Evolutionary conservation across 2,797 vertebrate species (phyloP).

Genomic region (Molothrus aeneus): DNA sequence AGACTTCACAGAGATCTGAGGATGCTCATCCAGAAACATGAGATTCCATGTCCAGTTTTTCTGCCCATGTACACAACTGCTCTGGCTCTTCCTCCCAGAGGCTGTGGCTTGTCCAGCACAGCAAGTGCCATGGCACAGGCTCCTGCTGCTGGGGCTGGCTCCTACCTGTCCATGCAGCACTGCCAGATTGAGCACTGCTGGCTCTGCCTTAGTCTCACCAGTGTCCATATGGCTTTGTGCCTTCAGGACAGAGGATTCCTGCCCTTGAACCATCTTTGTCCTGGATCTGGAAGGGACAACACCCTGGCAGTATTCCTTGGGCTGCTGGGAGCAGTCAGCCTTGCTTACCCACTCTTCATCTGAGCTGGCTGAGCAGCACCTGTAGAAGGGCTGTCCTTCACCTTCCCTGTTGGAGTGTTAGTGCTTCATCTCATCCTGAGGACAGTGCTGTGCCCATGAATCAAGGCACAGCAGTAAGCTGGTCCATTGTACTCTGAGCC

Average conservation of each 20-base stretch:
- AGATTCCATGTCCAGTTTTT: neutral
- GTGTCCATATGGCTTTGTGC: neutral
- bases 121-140: neutral
- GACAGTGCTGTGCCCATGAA: neutral
- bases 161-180: fast-evolving
- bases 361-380: neutral
- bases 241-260: neutral
- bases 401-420: neutral
- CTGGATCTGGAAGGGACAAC: neutral
- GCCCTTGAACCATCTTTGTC: neutral
- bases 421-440: neutral
- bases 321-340: neutral
- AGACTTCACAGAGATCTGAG: neutral
- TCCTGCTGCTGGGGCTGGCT: neutral
- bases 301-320: neutral
- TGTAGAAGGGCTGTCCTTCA: neutral
- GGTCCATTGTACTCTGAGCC: neutral
- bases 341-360: neutral
- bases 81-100: neutral
- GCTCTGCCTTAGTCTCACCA: neutral
- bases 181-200: neutral
- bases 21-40: neutral
- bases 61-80: neutral
- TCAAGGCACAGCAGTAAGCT: neutral
- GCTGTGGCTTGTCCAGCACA: neutral